phyloP scores from a whole-genome alignment of 2,888 invertebrate species.

The Sicus ferrugineus region DNA sequence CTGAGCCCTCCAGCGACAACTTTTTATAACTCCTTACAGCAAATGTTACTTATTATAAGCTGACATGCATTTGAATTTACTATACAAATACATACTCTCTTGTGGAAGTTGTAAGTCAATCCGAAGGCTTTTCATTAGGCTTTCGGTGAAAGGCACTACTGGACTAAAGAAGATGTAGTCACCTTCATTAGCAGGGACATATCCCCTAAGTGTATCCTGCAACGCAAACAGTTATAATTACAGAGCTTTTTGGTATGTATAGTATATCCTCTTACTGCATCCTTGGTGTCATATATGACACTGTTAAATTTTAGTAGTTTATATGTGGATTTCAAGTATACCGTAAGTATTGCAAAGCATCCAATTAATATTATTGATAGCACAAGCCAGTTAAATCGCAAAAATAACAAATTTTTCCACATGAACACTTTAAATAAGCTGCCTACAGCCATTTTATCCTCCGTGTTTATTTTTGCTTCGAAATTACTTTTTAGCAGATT shows the following conservation, averaged over 20 bases:
- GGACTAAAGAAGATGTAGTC: slow-evolving; percentile 56
- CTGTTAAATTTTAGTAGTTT: slow-evolving; percentile 36
- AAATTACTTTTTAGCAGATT: no score
- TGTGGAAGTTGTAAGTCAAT: slow-evolving; percentile 46
- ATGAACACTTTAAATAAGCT: slow-evolving; percentile 47
- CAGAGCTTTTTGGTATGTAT: neutral
- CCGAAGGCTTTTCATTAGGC: slow-evolving; percentile 52
- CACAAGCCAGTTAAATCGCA: slow-evolving; percentile 47
- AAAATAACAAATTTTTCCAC: slow-evolving; percentile 53
- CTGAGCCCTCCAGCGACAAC: no score
- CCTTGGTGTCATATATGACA: slow-evolving; percentile 33
- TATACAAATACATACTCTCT: slow-evolving; percentile 47
- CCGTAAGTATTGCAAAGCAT: slow-evolving; percentile 42
- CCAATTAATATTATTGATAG: slow-evolving; percentile 42
- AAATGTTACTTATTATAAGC: no score
- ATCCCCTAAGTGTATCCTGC: slow-evolving; percentile 46
- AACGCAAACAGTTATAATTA: slow-evolving; percentile 12
- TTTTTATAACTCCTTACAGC: no score
- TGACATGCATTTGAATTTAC: neutral
- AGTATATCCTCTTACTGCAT: slow-evolving; percentile 35
- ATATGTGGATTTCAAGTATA: slow-evolving; percentile 48
- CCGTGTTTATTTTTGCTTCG: neutral
- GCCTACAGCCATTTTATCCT: slow-evolving; percentile 34
- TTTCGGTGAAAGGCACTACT: slow-evolving; percentile 40
- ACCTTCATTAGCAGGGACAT: slow-evolving; percentile 50